Percentiles rank a stretch among this genome's conserved stretches.
These are phyloP conservation scores for Achatina immaculata DNA, from an alignment of 1,140 invertebrate species.

Conservation along the genomic window DNA sequence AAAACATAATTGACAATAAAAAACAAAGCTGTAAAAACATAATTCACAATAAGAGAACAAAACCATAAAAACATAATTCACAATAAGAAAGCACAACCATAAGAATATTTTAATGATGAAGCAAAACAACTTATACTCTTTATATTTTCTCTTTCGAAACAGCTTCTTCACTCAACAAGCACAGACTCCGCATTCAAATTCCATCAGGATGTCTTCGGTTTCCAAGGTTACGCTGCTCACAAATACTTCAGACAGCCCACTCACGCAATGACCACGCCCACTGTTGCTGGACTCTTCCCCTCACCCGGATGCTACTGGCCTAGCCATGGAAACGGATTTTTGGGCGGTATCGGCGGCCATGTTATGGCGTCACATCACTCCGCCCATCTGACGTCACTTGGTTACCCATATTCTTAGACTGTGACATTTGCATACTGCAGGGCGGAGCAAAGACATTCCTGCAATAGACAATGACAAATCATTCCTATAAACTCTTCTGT, in stretches of 20 bases:
- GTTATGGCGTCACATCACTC: conserved; percentile 30
- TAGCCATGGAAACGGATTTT: conserved; percentile 31
- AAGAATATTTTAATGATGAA: too few relatives aligned
- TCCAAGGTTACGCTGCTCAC: conserved; percentile 21
- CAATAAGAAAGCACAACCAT: too few relatives aligned
- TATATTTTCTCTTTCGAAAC: background rate
- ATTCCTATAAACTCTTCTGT: too few relatives aligned
- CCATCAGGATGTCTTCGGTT: conserved; percentile 33
- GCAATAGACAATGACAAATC: too few relatives aligned
- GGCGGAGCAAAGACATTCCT: too few relatives aligned
- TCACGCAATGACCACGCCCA: conserved; percentile 13
- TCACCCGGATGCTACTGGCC: conserved; percentile 35
- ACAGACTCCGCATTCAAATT: conserved; percentile 33
- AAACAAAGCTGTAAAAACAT: too few relatives aligned
- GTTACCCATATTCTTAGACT: conserved; percentile 33
- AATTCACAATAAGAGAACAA: too few relatives aligned
- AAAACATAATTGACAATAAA: too few relatives aligned
- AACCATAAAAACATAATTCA: too few relatives aligned
- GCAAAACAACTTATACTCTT: too few relatives aligned
- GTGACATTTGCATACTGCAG: background rate
- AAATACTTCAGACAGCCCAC: conserved; percentile 32
- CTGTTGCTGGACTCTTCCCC: conserved; percentile 17
- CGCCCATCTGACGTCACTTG: conserved; percentile 26
- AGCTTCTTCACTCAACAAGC: conserved; percentile 30
- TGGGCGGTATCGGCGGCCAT: conserved; percentile 29